Percentiles rank a stretch among this genome's conserved stretches.
These are phyloP conservation scores for Galagoides demidoff DNA, from an alignment of 2,797 vertebrate genomes.

Conservation along the genomic window DNA sequence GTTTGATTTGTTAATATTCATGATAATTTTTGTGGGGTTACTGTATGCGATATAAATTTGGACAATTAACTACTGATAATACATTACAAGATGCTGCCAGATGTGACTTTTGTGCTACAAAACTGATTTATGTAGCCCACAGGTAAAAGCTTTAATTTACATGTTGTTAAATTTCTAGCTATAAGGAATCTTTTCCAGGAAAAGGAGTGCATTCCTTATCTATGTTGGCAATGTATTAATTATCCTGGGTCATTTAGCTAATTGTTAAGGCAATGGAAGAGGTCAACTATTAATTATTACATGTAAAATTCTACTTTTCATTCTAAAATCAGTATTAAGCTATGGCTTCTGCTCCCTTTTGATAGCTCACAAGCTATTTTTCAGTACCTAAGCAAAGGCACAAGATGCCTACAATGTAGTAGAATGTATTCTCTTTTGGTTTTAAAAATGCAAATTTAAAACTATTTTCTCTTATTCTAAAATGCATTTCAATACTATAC, in stretches of 20 bases:
- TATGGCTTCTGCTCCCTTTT: neutral
- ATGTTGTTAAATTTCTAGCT: slow-evolving; percentile 40
- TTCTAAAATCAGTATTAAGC: neutral
- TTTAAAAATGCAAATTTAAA: neutral
- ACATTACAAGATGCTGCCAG: slow-evolving; percentile 23
- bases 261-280: neutral
- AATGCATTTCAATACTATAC: slow-evolving; percentile 23
- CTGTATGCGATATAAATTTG: neutral
- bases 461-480: slow-evolving; percentile 45
- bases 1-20: slow-evolving; percentile 5
- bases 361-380: neutral
- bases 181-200: slow-evolving; percentile 48
- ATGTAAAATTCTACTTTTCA: neutral
- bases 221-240: neutral
- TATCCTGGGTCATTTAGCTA: neutral
- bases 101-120: slow-evolving; percentile 16
- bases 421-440: slow-evolving; percentile 35
- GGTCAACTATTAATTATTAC: neutral
- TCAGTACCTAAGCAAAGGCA: neutral
- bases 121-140: neutral
- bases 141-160: slow-evolving; percentile 57
- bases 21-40: neutral
- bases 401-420: neutral
- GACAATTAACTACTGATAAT: neutral
- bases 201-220: neutral